Percentiles rank a stretch among this genome's conserved stretches.
Conservation (phyloP, 2,888 invertebrate species). For the Agriopis aurantiaria region DNA sequence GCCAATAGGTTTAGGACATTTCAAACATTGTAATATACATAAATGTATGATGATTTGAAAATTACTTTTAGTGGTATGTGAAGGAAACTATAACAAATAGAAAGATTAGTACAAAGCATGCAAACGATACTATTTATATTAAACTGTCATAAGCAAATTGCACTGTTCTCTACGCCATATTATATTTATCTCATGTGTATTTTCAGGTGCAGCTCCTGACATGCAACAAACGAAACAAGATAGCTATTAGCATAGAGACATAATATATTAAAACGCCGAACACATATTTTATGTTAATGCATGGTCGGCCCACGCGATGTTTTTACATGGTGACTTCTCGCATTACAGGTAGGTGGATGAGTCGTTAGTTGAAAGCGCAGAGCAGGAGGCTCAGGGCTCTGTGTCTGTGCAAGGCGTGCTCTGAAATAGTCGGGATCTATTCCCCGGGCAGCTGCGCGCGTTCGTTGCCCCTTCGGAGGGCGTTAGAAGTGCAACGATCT, state of each 20-base stretch:
- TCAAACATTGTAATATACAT: too few relatives aligned
- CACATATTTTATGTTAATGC: constrained; percentile 47
- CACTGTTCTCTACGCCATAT: constrained; percentile 3
- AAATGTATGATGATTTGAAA: neutral
- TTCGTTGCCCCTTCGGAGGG: constrained; percentile 82
- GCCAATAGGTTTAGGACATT: neutral
- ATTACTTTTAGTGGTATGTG: constrained; percentile 1
- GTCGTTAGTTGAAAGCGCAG: constrained; percentile 63
- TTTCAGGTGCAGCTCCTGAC: constrained; percentile 35
- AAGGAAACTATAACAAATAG: constrained; percentile 8
- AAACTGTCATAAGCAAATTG: constrained; percentile 24
- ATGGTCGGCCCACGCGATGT: constrained; percentile 39
- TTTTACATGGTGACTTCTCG: constrained; percentile 61
- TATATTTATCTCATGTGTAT: constrained; percentile 7
- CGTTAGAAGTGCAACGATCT: constrained; percentile 85
- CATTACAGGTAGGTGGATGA: constrained; percentile 68
- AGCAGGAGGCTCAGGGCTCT: constrained; percentile 66
- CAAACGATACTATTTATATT: constrained; percentile 8
- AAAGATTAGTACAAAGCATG: constrained; percentile 5
- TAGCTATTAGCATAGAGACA: constrained; percentile 37
- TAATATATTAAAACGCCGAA: constrained; percentile 42
- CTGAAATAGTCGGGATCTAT: constrained; percentile 85
- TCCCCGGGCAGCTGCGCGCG: constrained; percentile 85
- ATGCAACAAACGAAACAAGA: constrained; percentile 38
- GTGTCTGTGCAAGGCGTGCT: constrained; percentile 69